A percentile compares a stretch with the other conserved stretches of the same genome.
Evolutionary conservation across 2,113 vertebrate species (phyloP).

Genomic region (Helogale parvula): DNA sequence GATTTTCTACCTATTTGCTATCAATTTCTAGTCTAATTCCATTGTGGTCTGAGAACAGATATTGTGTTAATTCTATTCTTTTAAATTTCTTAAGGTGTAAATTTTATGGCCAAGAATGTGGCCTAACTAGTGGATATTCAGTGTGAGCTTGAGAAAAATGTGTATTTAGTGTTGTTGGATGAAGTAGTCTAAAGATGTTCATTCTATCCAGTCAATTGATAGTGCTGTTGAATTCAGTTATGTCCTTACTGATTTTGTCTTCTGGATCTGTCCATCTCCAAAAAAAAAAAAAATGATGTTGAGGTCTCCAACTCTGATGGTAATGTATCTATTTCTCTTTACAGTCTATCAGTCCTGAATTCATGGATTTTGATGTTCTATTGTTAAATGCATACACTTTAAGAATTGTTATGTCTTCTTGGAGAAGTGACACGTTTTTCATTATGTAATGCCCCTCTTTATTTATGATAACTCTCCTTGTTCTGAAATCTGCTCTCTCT

Average conservation of each 20-base stretch:
- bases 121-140: background rate
- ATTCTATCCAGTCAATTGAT: background rate
- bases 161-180: background rate
- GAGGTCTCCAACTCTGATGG: background rate
- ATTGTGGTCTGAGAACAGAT: background rate
- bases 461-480: background rate
- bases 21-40: background rate
- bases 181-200: background rate
- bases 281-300: background rate
- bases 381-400: background rate
- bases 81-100: background rate
- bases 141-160: background rate
- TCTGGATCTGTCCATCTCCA: background rate
- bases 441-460: background rate
- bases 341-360: background rate
- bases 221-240: background rate
- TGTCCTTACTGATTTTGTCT: background rate
- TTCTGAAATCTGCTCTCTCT: background rate
- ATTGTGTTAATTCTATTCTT: background rate
- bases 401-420: background rate
- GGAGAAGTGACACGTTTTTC: background rate
- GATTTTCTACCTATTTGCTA: background rate
- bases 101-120: background rate
- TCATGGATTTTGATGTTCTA: background rate
- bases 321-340: background rate